phyloP scores from a whole-genome alignment of 2,888 invertebrate species.

The Aleiodes leptofemur region DNA sequence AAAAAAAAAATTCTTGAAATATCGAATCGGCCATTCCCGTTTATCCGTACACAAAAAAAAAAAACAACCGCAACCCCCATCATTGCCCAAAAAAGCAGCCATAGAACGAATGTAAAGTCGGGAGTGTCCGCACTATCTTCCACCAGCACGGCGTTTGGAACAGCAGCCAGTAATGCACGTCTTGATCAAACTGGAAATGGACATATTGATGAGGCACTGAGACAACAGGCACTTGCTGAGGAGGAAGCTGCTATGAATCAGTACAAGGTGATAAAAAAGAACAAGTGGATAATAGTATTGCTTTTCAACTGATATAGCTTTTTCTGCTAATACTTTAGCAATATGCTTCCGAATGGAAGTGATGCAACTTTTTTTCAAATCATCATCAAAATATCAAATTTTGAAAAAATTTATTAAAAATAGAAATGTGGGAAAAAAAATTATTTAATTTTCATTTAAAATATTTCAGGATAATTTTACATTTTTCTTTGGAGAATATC shows the following conservation, averaged over 20 bases:
- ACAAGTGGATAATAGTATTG: no score
- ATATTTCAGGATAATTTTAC: no score
- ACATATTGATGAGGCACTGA: conserved; percentile 88
- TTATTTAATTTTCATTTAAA: background rate
- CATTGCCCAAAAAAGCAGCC: conserved; percentile 77
- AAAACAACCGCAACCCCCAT: conserved; percentile 60
- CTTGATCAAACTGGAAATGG: conserved; percentile 83
- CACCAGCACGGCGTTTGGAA: conserved; percentile 92
- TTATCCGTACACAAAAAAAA: conserved; percentile 52
- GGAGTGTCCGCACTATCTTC: conserved; percentile 92
- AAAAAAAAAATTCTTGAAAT: conserved; percentile 52
- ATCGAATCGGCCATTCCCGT: conserved; percentile 58
- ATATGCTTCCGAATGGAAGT: no score
- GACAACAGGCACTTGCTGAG: conserved; percentile 93
- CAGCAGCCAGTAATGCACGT: conserved; percentile 85
- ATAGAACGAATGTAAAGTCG: conserved; percentile 92
- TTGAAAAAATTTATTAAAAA: no score
- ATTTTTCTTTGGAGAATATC: no score
- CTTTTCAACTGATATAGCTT: no score
- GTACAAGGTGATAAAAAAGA: conserved; percentile 84
- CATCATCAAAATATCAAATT: no score
- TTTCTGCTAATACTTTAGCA: no score
- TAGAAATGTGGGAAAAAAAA: conserved; percentile 75
- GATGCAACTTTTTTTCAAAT: no score
- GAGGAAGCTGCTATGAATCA: conserved; percentile 97